Evolutionary conservation across 92 coral and sea anemone genomes (phyloP).

Genomic region (Chrysogorgia sp.): DNA sequence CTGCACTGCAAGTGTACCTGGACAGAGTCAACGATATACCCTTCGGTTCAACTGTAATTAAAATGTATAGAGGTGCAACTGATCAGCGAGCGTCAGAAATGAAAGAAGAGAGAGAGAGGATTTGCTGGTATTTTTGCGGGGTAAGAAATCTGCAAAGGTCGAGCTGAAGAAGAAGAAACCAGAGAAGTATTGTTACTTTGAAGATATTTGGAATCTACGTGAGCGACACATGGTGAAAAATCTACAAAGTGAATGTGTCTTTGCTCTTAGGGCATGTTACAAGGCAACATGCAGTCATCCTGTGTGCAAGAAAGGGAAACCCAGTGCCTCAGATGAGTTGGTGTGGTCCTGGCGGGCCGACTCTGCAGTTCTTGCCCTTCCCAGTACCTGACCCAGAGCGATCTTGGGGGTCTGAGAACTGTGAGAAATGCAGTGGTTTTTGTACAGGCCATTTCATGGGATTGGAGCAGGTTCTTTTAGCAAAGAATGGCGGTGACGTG

Average conservation of each 20-base stretch:
- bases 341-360: background rate
- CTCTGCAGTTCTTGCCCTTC: background rate
- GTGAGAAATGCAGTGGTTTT: background rate
- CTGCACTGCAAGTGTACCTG: slow-evolving; percentile 30
- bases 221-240: background rate
- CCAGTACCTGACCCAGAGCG: slow-evolving; percentile 2
- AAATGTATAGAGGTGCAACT: slow-evolving; percentile 4
- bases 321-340: background rate
- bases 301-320: slow-evolving; percentile 30
- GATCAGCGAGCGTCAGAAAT: background rate
- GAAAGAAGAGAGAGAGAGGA: background rate
- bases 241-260: slow-evolving; percentile 12
- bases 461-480: background rate
- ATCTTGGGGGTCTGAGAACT: slow-evolving; percentile 5
- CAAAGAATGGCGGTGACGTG: background rate
- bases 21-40: background rate
- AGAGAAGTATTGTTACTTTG: background rate
- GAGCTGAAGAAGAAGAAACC: background rate
- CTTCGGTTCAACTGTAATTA: slow-evolving; percentile 3
- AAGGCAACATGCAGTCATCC: slow-evolving; percentile 35
- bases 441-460: slow-evolving; percentile 12
- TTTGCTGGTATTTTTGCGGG: background rate
- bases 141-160: background rate
- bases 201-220: background rate
- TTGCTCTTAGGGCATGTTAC: slow-evolving; percentile 45